Evolutionary conservation across 2,113 vertebrate species (phyloP).

Genomic region (Alethe castanea): DNA sequence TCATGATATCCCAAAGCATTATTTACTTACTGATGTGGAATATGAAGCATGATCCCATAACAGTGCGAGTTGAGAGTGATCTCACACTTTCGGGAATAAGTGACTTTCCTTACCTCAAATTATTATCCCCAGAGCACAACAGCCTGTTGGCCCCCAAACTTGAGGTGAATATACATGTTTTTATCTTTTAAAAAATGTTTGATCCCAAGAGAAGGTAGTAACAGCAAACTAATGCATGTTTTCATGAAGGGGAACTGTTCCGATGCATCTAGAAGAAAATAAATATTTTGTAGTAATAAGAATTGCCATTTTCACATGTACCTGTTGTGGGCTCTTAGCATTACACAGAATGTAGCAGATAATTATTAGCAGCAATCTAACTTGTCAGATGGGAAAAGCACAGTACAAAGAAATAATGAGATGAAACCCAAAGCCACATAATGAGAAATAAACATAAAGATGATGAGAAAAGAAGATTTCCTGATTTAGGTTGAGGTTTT

Average conservation of each 20-base stretch:
- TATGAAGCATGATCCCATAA: background rate
- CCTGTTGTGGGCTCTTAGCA: background rate
- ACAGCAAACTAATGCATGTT: background rate
- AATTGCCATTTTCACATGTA: background rate
- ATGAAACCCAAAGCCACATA: background rate
- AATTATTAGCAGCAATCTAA: background rate
- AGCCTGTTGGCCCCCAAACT: background rate
- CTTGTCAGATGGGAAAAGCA: background rate
- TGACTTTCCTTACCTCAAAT: background rate
- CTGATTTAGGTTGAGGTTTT: accelerated
- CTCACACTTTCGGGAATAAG: background rate
- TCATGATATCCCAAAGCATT: background rate
- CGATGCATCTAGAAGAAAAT: background rate
- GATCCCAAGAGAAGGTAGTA: background rate
- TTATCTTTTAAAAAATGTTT: background rate
- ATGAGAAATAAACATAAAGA: background rate
- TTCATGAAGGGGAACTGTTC: background rate
- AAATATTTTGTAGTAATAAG: background rate
- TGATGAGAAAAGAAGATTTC: background rate
- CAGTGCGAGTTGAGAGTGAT: background rate
- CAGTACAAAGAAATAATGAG: background rate
- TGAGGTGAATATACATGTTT: background rate
- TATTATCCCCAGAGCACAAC: background rate
- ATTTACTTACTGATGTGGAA: background rate
- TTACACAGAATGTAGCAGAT: background rate